Conservation (phyloP, 2,888 invertebrate species). For the Poecilus cupreus region DNA sequence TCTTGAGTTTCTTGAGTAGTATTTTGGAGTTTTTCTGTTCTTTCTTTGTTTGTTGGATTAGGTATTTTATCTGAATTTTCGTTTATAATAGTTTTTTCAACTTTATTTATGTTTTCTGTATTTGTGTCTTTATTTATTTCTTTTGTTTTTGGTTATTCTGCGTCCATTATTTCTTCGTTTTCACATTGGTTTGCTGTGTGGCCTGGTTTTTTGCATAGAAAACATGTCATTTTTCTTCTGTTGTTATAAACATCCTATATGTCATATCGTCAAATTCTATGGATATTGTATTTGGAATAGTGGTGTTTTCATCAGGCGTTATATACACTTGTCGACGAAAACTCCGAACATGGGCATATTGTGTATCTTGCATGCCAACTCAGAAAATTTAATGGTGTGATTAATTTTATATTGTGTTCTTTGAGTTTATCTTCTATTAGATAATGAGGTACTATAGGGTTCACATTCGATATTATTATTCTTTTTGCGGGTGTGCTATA, state of each 20-base stretch:
- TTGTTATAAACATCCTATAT: neutral
- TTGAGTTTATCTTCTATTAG: neutral
- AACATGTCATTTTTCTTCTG: neutral
- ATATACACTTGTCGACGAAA: neutral
- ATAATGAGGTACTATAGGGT: neutral
- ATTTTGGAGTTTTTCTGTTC: too few relatives aligned
- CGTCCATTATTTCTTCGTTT: neutral
- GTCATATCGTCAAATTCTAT: too few relatives aligned
- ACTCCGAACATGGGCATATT: neutral
- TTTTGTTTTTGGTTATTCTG: neutral
- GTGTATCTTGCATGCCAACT: neutral
- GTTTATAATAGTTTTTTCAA: too few relatives aligned
- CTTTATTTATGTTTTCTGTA: neutral
- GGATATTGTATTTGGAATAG: too few relatives aligned
- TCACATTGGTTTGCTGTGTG: neutral
- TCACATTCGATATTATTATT: neutral
- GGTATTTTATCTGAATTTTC: too few relatives aligned
- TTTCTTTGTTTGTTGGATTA: too few relatives aligned
- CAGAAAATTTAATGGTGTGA: neutral
- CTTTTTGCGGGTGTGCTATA: neutral
- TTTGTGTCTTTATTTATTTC: neutral
- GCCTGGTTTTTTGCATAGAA: neutral
- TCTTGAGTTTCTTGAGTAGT: too few relatives aligned
- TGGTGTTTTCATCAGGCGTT: neutral
- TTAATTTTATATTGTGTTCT: neutral